These are phyloP conservation scores for Syritta pipiens DNA, from an alignment of 2,888 invertebrate genomes.

Conservation along the genomic window DNA sequence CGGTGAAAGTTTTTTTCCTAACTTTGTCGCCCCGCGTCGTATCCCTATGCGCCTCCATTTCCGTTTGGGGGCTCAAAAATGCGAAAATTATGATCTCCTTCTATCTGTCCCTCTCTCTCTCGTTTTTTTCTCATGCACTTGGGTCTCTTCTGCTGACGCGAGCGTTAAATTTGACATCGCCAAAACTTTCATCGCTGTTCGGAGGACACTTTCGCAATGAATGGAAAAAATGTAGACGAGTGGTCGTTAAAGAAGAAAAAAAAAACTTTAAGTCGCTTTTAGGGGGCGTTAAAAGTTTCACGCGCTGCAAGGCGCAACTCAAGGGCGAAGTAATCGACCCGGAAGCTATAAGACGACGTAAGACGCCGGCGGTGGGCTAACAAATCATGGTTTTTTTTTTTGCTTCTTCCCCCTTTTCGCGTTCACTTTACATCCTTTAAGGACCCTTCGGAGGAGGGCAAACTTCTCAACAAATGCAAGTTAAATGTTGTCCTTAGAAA, in stretches of 20 bases:
- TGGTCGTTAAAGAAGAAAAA: neutral
- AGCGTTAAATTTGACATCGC: constrained; percentile 15
- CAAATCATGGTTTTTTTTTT: constrained; percentile 50
- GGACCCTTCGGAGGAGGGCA: neutral
- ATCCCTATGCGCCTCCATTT: too few species aligned
- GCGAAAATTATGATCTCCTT: too few species aligned
- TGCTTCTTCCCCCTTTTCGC: constrained; percentile 9
- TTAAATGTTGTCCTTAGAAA: neutral
- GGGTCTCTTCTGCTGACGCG: constrained; percentile 11
- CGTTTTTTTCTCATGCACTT: neutral
- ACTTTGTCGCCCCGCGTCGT: too few species aligned
- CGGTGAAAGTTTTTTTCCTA: too few species aligned
- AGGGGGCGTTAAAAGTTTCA: constrained; percentile 5
- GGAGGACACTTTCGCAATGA: neutral
- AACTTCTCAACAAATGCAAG: neutral
- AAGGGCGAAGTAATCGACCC: constrained; percentile 23
- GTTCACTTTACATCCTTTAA: too few species aligned
- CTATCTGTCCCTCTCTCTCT: neutral
- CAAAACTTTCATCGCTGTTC: constrained; percentile 22
- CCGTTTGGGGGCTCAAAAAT: too few species aligned
- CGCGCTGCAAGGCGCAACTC: neutral
- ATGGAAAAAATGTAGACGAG: neutral
- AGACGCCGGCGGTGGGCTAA: constrained; percentile 24
- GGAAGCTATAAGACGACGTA: constrained; percentile 20
- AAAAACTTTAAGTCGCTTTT: constrained; percentile 24